Evolutionary conservation across 1,140 invertebrate species (phyloP), one percentile per base, ranked within the genome.

Genomic region (Limonius californicus): DNA sequence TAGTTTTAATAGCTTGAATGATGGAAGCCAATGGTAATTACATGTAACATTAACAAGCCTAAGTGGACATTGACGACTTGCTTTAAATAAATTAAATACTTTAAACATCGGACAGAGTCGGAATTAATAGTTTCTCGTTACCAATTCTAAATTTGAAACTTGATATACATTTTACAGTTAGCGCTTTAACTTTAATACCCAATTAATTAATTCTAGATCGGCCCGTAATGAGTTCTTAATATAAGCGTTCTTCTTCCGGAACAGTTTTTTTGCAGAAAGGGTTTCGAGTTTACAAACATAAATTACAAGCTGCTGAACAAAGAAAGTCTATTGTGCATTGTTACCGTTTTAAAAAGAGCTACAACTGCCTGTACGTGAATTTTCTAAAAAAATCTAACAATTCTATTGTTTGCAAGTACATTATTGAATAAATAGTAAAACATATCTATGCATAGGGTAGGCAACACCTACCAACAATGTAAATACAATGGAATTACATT

Each of bases 401-500:
- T 39, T 39, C 35, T 39, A 39, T 39, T 39, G 35, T 39, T 39
- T 12, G 8, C 35, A 12, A 39, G 35, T 12, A 39, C 11, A 39
- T 39, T 39, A 39, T 39, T 39, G 35, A 14, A 39, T 39, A 39
- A 39, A 39, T 27, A 27, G 35, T 32, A 39, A 39, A 39, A 39
- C 35, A 39, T 39, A 39, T 39, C 35, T 39, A 39, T 39, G 35
- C 35, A 39, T n/a, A n/a, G n/a, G n/a, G n/a, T n/a, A n/a, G n/a
- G n/a, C n/a, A n/a, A n/a, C 35, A 39, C 35, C 35, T 39, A 39
- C 35, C 35, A n/a, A 14, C 35, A 14, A 11, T 39, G 16, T 21
- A 50, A 50, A 50, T 21, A 50, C 45, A 50, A 50, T 50, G 45
- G 45, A 50, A 50, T 50, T 50, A 50, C 35, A 39, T 39, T 39